Evolutionary conservation across 2,797 vertebrate species (phyloP), one percentile per base, ranked within the genome.

Genomic region (Spondyliosoma cantharus): DNA sequence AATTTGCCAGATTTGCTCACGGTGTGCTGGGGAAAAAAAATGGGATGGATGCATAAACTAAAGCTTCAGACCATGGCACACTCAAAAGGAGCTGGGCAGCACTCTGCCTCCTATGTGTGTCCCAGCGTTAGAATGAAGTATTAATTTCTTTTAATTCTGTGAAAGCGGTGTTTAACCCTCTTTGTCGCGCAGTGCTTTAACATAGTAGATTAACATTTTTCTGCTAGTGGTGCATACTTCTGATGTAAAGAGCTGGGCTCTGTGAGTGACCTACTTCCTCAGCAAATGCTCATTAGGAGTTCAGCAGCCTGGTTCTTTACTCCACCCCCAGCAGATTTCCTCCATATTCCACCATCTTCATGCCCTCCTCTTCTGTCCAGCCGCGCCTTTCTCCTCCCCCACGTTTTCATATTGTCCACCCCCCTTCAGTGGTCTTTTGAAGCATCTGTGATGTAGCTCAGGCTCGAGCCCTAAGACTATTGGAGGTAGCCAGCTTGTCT

Each of bases 261-360:
- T 62, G 37, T 65, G 29, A 66, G 73, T 91, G 91, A 87, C 91
- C 91, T 87, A 88, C 76, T 91, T 93, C 74, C 65, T 62, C 58
- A 71, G 84, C 52, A 74, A 79, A 76, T 74, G 85, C 87, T 87
- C 83, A 85, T 85, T 78, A 71, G 81, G 82, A 87, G 88, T 88
- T 90, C 83, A 89, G 69, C 80, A 68, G 67, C 65, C 76, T 76
- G 56, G 59, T 62, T 52, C 61, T 53, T 27, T 25, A 75, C 59
- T 70, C 61, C 61, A 58, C 69, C 66, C 71, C 74, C 49, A 53
- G 71, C 48, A 61, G 61, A 74, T 69, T 65, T 58, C 65, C 50
- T 61, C 72, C 49, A 61, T 58, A 4, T 24, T 56, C 37, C 57
- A 17, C 72, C 42, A 22, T 81, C 22, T 54, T 76, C 48, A 24